phyloP scores from a whole-genome alignment of 2,888 invertebrate genomes.

The Vanessa cardui region DNA sequence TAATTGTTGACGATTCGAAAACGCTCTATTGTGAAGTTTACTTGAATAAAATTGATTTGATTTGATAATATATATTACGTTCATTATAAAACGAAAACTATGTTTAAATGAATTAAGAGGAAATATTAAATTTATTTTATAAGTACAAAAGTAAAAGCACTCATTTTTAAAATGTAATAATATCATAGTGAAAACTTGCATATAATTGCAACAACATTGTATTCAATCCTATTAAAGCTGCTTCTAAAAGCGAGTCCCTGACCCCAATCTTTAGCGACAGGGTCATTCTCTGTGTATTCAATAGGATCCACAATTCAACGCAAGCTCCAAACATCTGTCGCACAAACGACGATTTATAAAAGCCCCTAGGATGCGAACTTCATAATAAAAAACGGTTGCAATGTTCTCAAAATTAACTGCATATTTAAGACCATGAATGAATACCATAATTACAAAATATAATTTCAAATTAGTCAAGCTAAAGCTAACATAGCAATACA shows the following conservation, averaged over 20 bases:
- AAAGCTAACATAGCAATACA: neutral
- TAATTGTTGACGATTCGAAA: too few species aligned
- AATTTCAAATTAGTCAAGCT: neutral
- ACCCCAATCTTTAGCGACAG: constrained; percentile 33
- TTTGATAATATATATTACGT: too few species aligned
- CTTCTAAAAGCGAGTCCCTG: constrained; percentile 38
- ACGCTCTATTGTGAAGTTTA: too few species aligned
- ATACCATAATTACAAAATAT: neutral
- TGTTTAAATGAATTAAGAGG: neutral
- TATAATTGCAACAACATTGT: constrained; percentile 19
- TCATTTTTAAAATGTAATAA: neutral
- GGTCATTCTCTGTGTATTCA: constrained; percentile 47
- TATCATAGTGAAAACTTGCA: constrained; percentile 9
- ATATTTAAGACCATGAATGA: neutral
- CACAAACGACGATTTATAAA: constrained; percentile 72
- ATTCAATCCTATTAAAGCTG: constrained; percentile 20
- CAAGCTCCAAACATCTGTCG: constrained; percentile 73
- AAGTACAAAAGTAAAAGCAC: neutral
- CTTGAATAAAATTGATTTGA: too few species aligned
- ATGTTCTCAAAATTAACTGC: neutral
- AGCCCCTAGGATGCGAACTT: constrained; percentile 63
- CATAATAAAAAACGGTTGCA: constrained; percentile 48
- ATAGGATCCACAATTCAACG: constrained; percentile 69
- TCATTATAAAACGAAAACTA: neutral
- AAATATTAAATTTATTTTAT: neutral